These are phyloP conservation scores for Mizuhopecten yessoensis DNA, from an alignment of 1,140 invertebrate species.

Conservation along the genomic window DNA sequence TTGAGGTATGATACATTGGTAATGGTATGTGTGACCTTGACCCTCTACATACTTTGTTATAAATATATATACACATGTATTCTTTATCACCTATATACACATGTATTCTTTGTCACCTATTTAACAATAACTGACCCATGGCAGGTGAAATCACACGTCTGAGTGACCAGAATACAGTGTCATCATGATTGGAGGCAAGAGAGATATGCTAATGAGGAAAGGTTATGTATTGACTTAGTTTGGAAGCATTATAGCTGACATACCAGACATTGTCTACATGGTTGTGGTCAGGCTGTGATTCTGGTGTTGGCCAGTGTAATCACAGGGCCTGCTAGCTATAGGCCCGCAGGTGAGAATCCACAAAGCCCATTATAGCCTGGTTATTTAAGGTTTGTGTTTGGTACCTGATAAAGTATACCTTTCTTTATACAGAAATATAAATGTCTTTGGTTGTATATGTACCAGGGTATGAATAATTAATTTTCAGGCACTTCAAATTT, in stretches of 20 bases:
- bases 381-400: neutral
- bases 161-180: conserved; percentile 4
- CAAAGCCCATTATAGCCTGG: neutral
- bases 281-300: conserved; percentile 13
- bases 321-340: no score
- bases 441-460: no score
- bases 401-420: no score
- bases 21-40: conserved; percentile 26
- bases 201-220: no score
- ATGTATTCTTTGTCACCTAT: conserved; percentile 20
- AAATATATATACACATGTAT: conserved; percentile 24
- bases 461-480: no score
- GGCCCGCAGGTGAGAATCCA: neutral
- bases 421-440: no score
- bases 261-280: neutral
- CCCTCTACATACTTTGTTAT: neutral
- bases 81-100: conserved; percentile 14
- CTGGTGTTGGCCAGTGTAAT: neutral
- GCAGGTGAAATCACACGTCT: neutral
- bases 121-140: conserved; percentile 12
- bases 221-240: neutral
- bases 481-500: no score
- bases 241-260: conserved; percentile 11
- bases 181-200: no score
- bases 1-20: neutral